Conservation (phyloP, 2,797 vertebrate species). For the Chloroceryle inda region DNA sequence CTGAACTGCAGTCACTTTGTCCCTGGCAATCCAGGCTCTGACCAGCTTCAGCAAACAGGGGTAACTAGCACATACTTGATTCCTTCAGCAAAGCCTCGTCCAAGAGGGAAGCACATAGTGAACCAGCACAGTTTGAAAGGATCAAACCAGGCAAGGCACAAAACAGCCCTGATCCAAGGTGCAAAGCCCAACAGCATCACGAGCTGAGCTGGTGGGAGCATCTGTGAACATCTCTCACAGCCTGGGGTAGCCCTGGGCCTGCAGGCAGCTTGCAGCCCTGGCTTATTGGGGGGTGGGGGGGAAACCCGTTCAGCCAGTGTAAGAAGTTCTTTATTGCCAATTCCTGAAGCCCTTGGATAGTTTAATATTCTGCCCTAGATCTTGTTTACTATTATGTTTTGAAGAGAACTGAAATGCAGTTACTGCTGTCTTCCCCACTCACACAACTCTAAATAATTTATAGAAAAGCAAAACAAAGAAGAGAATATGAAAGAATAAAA, state of each 20-base stretch:
- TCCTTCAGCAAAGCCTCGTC: background rate
- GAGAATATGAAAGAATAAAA: constrained; percentile 34
- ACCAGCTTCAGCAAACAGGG: background rate
- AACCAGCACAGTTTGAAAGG: background rate
- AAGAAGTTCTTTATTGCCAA: constrained; percentile 1
- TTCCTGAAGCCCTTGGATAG: constrained; percentile 1
- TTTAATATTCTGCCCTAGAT: constrained; percentile 73
- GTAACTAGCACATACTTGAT: background rate
- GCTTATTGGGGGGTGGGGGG: background rate
- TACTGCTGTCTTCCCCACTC: constrained; percentile 61
- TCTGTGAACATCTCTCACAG: background rate
- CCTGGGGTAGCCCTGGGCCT: background rate
- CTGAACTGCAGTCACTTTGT: background rate
- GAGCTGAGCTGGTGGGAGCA: background rate
- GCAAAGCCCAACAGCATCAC: background rate
- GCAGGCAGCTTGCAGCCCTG: background rate
- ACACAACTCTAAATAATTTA: constrained; percentile 73
- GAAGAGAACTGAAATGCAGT: constrained; percentile 67
- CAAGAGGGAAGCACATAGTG: accelerated
- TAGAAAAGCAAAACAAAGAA: constrained; percentile 60
- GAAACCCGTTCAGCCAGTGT: background rate
- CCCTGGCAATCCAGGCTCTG: background rate
- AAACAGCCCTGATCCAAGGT: background rate
- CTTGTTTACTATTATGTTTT: constrained; percentile 62
- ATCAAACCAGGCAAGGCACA: background rate